Conservation (phyloP, 2,113 vertebrate species). For the Psephotus haematonotus region DNA sequence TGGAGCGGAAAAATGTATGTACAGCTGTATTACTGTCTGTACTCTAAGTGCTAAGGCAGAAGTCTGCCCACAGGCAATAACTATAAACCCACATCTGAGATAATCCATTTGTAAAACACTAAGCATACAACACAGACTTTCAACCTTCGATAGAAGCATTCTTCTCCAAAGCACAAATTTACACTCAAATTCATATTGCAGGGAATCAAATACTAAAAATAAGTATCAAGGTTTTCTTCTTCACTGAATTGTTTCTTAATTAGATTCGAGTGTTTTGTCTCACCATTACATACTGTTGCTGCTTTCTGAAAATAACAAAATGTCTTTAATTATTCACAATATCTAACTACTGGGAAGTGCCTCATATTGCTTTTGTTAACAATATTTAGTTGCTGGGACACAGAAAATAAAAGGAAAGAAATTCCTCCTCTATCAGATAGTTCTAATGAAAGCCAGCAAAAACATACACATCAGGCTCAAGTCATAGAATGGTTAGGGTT, state of each 20-base stretch:
- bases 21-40: background rate
- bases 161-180: slow-evolving; percentile 35
- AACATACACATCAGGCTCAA: background rate
- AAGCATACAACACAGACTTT: background rate
- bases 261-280: slow-evolving; percentile 16
- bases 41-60: background rate
- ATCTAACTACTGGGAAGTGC: background rate
- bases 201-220: background rate
- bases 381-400: background rate
- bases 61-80: background rate
- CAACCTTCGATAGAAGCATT: background rate
- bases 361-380: background rate
- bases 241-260: slow-evolving; percentile 13
- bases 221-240: background rate
- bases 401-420: background rate
- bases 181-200: slow-evolving; percentile 6
- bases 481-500: background rate
- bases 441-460: background rate
- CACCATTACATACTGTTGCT: background rate
- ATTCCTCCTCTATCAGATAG: background rate
- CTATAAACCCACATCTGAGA: background rate
- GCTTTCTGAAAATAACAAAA: background rate
- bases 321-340: slow-evolving; percentile 15
- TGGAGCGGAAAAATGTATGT: background rate
- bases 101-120: slow-evolving; percentile 3